Conservation (phyloP, 2,113 vertebrate species). For the Callionymus lyra region DNA sequence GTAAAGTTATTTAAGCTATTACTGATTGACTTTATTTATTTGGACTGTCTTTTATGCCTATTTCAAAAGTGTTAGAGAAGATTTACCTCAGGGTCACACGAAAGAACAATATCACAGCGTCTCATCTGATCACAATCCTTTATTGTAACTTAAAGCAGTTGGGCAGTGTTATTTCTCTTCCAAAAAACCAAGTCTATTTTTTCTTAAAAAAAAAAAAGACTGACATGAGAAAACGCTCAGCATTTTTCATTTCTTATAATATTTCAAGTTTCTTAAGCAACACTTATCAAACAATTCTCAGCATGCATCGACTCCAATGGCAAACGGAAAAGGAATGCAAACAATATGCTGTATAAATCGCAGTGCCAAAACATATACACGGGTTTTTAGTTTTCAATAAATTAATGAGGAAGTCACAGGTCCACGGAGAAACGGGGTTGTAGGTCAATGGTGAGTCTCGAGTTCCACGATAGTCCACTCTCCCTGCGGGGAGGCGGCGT, state of each 20-base stretch:
- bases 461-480: conserved; percentile 98
- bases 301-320: conserved; percentile 54
- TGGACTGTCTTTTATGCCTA: no score
- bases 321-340: conserved; percentile 25
- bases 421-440: conserved; percentile 7
- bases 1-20: no score
- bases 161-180: neutral
- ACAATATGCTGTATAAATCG: conserved; percentile 20
- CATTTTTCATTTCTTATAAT: conserved; percentile 11
- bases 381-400: conserved; percentile 21
- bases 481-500: conserved; percentile 89
- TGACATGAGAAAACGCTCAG: conserved; percentile 22
- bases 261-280: conserved; percentile 41
- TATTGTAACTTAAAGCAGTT: no score
- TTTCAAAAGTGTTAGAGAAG: no score
- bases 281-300: conserved; percentile 54
- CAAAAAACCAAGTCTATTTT: neutral
- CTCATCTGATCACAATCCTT: no score
- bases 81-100: no score
- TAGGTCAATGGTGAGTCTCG: conserved; percentile 91
- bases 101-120: no score
- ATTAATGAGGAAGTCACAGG: conserved; percentile 20
- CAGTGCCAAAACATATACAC: no score
- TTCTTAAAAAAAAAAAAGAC: conserved; percentile 21
- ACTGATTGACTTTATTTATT: no score